phyloP scores from a whole-genome alignment of 37 sponge, comb jelly and placozoan species.

The Eunapius fragilis region DNA sequence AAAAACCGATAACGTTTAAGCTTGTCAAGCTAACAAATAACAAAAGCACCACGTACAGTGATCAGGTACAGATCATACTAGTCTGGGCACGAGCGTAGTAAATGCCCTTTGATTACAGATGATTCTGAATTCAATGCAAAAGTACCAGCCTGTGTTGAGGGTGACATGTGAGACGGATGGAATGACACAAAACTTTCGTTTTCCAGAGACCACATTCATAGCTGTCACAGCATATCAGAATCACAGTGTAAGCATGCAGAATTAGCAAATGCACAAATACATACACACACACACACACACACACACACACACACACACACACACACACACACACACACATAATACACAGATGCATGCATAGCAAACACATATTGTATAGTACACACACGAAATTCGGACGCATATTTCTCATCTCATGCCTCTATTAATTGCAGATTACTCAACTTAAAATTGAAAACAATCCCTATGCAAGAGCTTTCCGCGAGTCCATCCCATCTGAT shows the following conservation, averaged over 20 bases:
- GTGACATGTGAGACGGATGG: conserved; percentile 30
- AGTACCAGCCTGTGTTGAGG: conserved; percentile 55
- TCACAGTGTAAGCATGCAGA: conserved; percentile 35
- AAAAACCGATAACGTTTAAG: conserved; percentile 66
- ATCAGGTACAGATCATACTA: conserved; percentile 29
- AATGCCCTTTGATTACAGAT: conserved; percentile 43
- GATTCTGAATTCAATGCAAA: conserved; percentile 86
- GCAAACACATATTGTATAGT: background rate
- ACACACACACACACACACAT: background rate
- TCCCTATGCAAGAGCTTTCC: conserved; percentile 73
- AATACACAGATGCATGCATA: background rate
- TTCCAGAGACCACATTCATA: conserved; percentile 77
- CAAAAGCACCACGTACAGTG: conserved; percentile 32
- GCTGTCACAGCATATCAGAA: conserved; percentile 90
- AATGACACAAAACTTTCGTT: conserved; percentile 24
- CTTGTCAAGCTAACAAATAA: conserved; percentile 83
- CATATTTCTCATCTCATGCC: no score
- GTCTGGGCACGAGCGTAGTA: background rate
- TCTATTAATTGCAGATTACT: conserved; percentile 35
- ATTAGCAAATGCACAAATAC: background rate
- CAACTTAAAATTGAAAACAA: conserved; percentile 78
- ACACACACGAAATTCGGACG: no score
- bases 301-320: background rate
- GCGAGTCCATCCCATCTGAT: conserved; percentile 43
- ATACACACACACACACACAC: background rate